These are phyloP conservation scores for Chrysomela aeneicollis DNA, from an alignment of 2,888 invertebrate species.

Conservation along the genomic window DNA sequence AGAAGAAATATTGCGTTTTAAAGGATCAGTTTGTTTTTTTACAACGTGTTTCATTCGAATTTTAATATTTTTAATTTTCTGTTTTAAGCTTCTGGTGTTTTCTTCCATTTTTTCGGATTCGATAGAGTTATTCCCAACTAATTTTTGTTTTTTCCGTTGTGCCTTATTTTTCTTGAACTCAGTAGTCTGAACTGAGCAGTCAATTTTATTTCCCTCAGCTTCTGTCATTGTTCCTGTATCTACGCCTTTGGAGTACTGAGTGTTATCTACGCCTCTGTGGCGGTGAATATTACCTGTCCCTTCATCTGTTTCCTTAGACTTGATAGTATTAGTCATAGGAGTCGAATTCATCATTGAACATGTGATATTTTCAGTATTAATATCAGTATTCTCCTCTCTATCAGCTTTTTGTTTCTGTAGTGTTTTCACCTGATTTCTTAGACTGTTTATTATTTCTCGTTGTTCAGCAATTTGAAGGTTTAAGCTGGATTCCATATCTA, in stretches of 20 bases:
- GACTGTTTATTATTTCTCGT: background rate
- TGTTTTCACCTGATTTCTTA: background rate
- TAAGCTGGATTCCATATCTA: background rate
- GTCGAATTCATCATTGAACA: background rate
- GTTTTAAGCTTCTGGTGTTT: background rate
- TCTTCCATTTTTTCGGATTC: background rate
- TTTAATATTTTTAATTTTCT: too few relatives aligned
- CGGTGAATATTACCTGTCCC: too few relatives aligned
- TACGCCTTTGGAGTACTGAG: background rate
- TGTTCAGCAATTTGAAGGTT: slow-evolving; percentile 20
- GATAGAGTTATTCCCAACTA: background rate
- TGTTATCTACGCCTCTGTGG: too few relatives aligned
- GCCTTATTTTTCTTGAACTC: background rate
- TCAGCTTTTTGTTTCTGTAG: background rate
- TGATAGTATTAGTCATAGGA: background rate
- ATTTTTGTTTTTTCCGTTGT: background rate
- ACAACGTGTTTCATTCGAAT: background rate
- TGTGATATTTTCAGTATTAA: too few relatives aligned
- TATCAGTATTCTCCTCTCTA: background rate
- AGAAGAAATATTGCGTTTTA: background rate
- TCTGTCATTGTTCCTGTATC: background rate
- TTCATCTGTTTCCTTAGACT: background rate
- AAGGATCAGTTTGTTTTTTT: background rate
- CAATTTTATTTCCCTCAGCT: background rate
- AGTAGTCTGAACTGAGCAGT: background rate